Evolutionary conservation across 2,113 vertebrate genomes (phyloP), one percentile per base, ranked within the genome.

Genomic region (Tachysurus vachellii): DNA sequence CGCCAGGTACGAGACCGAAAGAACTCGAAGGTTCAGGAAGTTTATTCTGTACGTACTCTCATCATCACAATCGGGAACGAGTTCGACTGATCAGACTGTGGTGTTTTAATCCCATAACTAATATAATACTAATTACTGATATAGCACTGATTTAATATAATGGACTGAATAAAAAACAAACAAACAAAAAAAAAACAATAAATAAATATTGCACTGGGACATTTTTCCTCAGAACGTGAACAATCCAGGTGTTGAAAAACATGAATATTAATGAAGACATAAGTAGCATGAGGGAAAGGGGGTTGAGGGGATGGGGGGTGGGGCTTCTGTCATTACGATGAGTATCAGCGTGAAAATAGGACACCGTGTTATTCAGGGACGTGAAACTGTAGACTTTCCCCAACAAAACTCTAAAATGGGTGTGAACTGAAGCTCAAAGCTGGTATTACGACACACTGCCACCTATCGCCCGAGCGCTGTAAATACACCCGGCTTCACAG

Each of bases 381-480:
- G 53, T n/a, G 47, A 28, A n/a, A 53, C 23, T 77, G 75, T 54
- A 28, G 47, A 53, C 11, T 77, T 75, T 47, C 10, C 4, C n/a
- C 42, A 61, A 80, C 19, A 80, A 42, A 23, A 23, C 0, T 59
- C 47, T 42, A 66, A n/a, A 73, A 66, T 3, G 50, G 71, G 54
- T 76, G 61, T 16, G 73, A 70, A 68, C 57, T 13, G 54, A 77
- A 36, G 13, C 28, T 16, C 42, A 61, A 26, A 36, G 28, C 26
- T 54, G 82, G 17, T 21, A n/a, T 85, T 77, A 68, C 56, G 42
- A 66, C 81, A 88, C 92, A 92, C 91, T 94, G 94, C 94, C 95
- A 93, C 93, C 95, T 94, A 89, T 91, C 92, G 94, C 90, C n/a
- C 14, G 44, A 14, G 61, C n/a, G 53, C 31, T 0, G 36, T 80